Evolutionary conservation across 2,888 invertebrate genomes (phyloP).

Genomic region (Muschampia staudingeri): DNA sequence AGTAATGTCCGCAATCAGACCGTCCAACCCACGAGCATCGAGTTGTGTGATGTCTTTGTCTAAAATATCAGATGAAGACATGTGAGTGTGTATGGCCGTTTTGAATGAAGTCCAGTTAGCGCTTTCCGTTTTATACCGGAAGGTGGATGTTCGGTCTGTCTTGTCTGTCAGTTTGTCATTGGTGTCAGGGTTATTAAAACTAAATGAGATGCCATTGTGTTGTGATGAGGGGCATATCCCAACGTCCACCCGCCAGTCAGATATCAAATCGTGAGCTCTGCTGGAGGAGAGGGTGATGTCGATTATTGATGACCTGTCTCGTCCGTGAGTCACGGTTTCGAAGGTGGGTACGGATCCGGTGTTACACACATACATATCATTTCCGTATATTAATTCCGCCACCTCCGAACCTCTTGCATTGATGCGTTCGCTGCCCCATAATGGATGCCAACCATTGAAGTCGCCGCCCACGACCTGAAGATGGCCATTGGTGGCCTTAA

Average conservation of each 20-base stretch:
- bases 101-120: conserved; percentile 41
- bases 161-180: not conserved
- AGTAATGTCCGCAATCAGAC: not conserved
- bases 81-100: conserved; percentile 14
- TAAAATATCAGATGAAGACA: not conserved
- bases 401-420: not conserved
- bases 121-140: conserved; percentile 41
- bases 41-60: not conserved
- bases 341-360: not conserved
- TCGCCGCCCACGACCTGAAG: not conserved
- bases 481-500: not conserved
- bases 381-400: not conserved
- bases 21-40: not conserved
- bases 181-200: not conserved
- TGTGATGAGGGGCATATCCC: conserved; percentile 45
- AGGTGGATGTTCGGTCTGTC: not conserved
- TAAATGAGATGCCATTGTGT: conserved; percentile 57
- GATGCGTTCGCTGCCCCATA: not conserved
- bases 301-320: conserved; percentile 25
- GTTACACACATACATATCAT: not conserved
- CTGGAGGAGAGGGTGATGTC: not conserved
- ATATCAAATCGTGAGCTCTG: not conserved
- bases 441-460: not conserved
- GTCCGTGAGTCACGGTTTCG: conserved; percentile 49
- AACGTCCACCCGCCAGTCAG: not conserved